Conservation (phyloP, 2,797 vertebrate genomes). For the Oceanodroma leucorhoa region DNA sequence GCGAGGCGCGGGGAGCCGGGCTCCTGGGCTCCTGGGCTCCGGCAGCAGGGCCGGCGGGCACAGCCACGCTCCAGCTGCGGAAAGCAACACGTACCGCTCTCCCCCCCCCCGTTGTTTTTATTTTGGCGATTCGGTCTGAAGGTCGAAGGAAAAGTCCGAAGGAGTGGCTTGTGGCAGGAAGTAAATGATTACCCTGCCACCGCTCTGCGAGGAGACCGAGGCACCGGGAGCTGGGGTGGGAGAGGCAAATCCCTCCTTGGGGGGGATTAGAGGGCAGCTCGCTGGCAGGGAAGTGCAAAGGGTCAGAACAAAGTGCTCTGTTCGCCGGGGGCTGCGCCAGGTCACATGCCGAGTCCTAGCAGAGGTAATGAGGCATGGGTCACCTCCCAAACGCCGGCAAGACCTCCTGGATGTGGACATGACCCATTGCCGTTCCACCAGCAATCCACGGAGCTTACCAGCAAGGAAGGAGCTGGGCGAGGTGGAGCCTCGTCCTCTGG, state of each 20-base stretch:
- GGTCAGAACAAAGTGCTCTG: constrained; percentile 34
- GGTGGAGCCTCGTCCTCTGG: background rate
- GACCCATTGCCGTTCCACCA: background rate
- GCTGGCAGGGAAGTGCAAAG: background rate
- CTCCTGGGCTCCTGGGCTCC: background rate
- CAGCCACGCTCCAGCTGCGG: background rate
- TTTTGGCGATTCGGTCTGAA: constrained; percentile 44
- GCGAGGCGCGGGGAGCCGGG: accelerated
- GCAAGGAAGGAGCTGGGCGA: background rate
- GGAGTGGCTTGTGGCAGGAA: constrained; percentile 50
- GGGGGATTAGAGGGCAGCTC: constrained; percentile 21
- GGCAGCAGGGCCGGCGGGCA: accelerated
- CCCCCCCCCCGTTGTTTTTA: background rate
- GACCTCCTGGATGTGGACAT: background rate
- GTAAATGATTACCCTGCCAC: constrained; percentile 50
- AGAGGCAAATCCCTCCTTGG: constrained; percentile 37
- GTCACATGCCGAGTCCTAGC: background rate
- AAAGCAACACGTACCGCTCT: accelerated
- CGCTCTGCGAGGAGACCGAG: accelerated
- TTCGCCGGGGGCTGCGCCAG: background rate
- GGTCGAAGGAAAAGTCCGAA: constrained; percentile 36
- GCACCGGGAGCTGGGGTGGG: background rate
- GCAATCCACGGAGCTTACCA: background rate
- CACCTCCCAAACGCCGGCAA: background rate
- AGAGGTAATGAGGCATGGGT: background rate